Conservation (phyloP, 2,888 invertebrate genomes). For the Parochlus steinenii region DNA sequence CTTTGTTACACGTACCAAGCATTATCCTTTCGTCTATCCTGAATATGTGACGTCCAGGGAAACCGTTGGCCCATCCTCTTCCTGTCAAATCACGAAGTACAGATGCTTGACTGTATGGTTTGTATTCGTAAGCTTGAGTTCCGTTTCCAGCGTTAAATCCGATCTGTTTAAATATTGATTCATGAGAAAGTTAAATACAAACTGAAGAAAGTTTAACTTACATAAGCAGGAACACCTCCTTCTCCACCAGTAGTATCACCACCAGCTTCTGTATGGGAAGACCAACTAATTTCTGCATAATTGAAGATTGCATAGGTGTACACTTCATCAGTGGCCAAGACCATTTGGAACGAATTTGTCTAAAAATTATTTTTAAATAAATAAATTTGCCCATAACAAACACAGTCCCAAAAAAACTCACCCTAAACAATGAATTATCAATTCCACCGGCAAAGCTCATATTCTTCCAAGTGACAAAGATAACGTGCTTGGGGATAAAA, state of each 20-base stretch:
- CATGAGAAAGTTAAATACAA: conserved; percentile 1
- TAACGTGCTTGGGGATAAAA: conserved; percentile 79
- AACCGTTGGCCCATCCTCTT: conserved; percentile 73
- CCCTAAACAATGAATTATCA: conserved; percentile 54
- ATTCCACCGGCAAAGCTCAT: conserved; percentile 84
- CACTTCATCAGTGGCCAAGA: conserved; percentile 83
- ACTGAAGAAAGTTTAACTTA: conserved; percentile 33
- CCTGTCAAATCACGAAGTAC: conserved; percentile 68
- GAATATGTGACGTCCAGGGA: conserved; percentile 85
- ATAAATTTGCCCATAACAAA: conserved; percentile 3
- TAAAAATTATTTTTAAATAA: conserved; percentile 26
- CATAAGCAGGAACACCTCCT: conserved; percentile 73
- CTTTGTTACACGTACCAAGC: conserved; percentile 83
- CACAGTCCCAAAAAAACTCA: conserved; percentile 26
- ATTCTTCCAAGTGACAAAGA: conserved; percentile 92
- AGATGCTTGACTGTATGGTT: conserved; percentile 75
- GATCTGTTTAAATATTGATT: conserved; percentile 36
- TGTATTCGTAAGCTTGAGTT: conserved; percentile 73
- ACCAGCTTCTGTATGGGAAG: conserved; percentile 78
- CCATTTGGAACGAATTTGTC: conserved; percentile 93
- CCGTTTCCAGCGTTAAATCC: conserved; percentile 97
- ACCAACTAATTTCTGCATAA: conserved; percentile 82
- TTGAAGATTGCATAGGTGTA: conserved; percentile 92
- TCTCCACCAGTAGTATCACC: conserved; percentile 76
- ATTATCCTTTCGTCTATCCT: conserved; percentile 89